Percentiles rank a stretch among this genome's conserved stretches.
phyloP scores from a whole-genome alignment of 2,113 vertebrate species.

The Diadophis punctatus region DNA sequence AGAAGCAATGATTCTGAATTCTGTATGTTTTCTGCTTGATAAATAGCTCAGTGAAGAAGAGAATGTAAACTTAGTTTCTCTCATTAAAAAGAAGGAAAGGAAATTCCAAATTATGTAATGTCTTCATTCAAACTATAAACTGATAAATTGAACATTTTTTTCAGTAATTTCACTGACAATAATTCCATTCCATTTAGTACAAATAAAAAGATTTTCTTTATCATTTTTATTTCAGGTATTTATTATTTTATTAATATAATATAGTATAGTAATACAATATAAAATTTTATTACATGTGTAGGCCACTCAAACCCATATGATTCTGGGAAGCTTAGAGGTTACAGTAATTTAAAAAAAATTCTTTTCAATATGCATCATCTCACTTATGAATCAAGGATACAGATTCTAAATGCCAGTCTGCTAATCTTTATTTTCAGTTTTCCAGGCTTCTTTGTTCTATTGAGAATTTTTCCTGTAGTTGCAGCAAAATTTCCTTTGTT shows the following conservation, averaged over 20 bases:
- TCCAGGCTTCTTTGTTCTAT: background rate
- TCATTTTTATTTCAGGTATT: background rate
- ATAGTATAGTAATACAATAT: no score
- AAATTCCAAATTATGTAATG: no score
- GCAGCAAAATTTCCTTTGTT: background rate
- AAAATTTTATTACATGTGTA: no score
- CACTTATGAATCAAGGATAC: background rate
- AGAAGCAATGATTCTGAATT: background rate
- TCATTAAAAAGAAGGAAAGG: background rate
- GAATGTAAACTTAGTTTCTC: background rate
- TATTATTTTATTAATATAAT: background rate
- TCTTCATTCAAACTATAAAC: background rate
- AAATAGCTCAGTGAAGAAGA: background rate
- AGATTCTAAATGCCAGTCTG: background rate
- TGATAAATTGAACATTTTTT: background rate
- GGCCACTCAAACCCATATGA: no score
- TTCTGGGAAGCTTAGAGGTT: background rate
- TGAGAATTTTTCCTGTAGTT: background rate
- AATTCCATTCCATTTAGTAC: background rate
- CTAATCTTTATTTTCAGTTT: background rate
- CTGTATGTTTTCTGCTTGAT: background rate
- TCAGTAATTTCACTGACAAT: background rate
- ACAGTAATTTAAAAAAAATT: background rate
- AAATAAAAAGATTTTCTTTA: background rate
- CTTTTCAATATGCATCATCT: background rate